Conservation (phyloP, 2,797 vertebrate genomes). For the Pampus argenteus region DNA sequence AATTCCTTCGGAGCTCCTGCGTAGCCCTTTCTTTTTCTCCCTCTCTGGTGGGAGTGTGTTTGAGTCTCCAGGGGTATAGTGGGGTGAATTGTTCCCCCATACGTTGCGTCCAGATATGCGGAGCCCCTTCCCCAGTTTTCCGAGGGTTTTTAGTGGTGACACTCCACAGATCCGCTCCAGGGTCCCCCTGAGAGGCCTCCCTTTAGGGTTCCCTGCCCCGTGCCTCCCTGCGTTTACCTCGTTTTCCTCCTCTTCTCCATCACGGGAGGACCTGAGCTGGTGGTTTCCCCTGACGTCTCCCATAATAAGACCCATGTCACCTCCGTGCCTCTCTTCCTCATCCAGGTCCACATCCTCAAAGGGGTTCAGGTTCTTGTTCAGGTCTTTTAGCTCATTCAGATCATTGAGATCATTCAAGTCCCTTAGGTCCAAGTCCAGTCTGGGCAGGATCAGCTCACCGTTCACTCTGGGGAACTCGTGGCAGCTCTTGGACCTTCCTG, state of each 20-base stretch:
- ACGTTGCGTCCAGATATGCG: constrained; percentile 83
- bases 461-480: constrained; percentile 79
- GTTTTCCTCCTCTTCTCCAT: constrained; percentile 86
- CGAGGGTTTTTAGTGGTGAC: constrained; percentile 86
- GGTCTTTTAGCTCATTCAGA: constrained; percentile 74
- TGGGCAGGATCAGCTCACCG: constrained; percentile 82
- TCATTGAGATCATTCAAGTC: constrained; percentile 77
- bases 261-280: constrained; percentile 70
- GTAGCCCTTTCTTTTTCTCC: constrained; percentile 83
- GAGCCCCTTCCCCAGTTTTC: constrained; percentile 86
- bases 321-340: constrained; percentile 71
- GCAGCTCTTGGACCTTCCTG: constrained; percentile 83
- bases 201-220: constrained; percentile 77
- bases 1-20: constrained; percentile 90
- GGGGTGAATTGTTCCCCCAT: constrained; percentile 76
- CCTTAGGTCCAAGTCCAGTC: constrained; percentile 77
- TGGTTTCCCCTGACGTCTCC: constrained; percentile 67
- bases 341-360: constrained; percentile 84
- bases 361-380: constrained; percentile 84
- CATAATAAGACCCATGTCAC: constrained; percentile 80
- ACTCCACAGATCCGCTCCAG: constrained; percentile 85
- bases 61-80: constrained; percentile 75
- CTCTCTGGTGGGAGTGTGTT: constrained; percentile 73
- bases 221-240: constrained; percentile 82
- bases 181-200: constrained; percentile 82